Evolutionary conservation across 1,140 invertebrate species (phyloP), one percentile per base, ranked within the genome.

Genomic region (Drosophila yakuba): DNA sequence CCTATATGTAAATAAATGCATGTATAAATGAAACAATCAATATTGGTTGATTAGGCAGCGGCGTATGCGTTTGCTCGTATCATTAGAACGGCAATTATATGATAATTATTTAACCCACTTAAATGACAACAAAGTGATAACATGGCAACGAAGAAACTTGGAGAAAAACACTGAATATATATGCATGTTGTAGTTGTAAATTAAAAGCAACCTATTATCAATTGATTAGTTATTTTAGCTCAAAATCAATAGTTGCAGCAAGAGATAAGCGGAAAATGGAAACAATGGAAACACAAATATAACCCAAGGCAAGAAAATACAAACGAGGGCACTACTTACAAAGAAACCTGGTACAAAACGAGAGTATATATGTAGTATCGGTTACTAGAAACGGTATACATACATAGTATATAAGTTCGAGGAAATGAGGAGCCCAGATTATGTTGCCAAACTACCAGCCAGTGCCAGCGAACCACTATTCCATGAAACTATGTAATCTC

Each of bases 51-150:
- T 55, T 17, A 14, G 23, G 20, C 20, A 25, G 25, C 32, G n/a
- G 3, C n/a, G n/a, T 45, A 35, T 57, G 41, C 50, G 43, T 43
- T 52, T 66, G 38, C 28, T 15, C 28, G 38, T 38, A 57, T 74
- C 23, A 54, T 73, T 74, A 79, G 60, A 67, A 48, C 47, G 28
- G 61, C 63, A 83, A 83, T 82, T 83, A 62, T 58, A 66, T 75
- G 75, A 56, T 84, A 79, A 84, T 83, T 76, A 68, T 67, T 79
- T 67, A 83, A 83, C 64, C 71, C 80, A 79, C 67, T 83, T 71
- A 51, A 28, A 47, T 54, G 48, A 56, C 60, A 68, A 32, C 32
- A 35, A n/a, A 36, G 51, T 71, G 36, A 71, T 28, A 71, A 71
- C 15, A 5, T 45, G 54, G 39, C 58, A 66, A 66, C 48, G 47